A percentile compares a stretch with the other conserved stretches of the same genome.
Evolutionary conservation across 2,113 vertebrate species (phyloP).

Genomic region (Burhinus bistriatus): DNA sequence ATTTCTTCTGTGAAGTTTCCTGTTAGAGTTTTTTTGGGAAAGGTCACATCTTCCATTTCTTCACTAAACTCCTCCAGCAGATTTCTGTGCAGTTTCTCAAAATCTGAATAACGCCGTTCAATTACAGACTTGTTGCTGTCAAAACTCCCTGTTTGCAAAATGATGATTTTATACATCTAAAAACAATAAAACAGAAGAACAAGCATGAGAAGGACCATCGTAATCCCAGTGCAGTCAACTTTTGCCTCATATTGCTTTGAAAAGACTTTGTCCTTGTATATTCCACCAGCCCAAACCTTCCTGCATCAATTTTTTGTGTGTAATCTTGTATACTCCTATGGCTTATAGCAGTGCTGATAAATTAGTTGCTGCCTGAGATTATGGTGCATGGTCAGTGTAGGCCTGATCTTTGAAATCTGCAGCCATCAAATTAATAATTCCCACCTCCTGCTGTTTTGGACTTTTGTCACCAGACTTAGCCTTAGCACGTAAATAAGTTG

Average conservation of each 20-base stretch:
- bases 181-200: neutral
- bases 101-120: constrained; percentile 90
- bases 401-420: neutral
- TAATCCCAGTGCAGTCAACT: neutral
- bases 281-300: neutral
- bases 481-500: neutral
- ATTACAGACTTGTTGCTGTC: constrained; percentile 80
- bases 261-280: neutral
- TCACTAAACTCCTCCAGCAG: constrained; percentile 81
- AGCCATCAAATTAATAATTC: neutral
- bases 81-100: constrained; percentile 80
- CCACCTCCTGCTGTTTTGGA: neutral
- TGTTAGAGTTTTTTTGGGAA: constrained; percentile 82
- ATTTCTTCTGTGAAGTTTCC: constrained; percentile 83
- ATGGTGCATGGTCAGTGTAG: neutral
- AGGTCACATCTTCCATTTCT: constrained; percentile 87
- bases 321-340: neutral
- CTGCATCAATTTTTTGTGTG: neutral
- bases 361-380: neutral
- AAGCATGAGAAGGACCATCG: neutral
- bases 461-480: neutral
- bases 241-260: neutral
- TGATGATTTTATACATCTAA: constrained; percentile 86
- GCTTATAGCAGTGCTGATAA: neutral
- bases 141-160: constrained; percentile 91